Evolutionary conservation across 2,888 invertebrate species (phyloP).

Genomic region (Glaucopsyche alexis): DNA sequence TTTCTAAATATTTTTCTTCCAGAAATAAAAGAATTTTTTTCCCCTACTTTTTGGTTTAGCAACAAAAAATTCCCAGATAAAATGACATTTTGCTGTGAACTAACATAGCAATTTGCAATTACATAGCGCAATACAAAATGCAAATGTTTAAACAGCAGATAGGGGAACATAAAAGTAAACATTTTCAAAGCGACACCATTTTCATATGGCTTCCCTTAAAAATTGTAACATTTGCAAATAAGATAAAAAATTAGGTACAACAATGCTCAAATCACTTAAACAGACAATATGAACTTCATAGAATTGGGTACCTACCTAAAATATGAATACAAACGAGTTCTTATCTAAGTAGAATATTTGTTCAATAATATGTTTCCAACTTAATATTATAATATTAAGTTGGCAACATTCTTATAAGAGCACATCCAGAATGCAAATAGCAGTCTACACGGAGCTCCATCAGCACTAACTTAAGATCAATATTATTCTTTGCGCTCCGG

Average conservation of each 20-base stretch:
- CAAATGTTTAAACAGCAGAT: constrained; percentile 16
- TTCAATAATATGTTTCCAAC: background rate
- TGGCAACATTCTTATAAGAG: constrained; percentile 29
- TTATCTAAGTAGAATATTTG: background rate
- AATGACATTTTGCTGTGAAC: background rate
- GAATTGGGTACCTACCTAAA: background rate
- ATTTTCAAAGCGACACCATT: constrained; percentile 4
- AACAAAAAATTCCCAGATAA: background rate
- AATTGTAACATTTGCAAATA: background rate
- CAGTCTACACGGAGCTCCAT: constrained; percentile 28
- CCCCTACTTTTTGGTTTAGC: background rate
- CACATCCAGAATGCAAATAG: constrained; percentile 17
- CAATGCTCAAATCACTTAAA: background rate
- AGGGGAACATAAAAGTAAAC: constrained; percentile 12
- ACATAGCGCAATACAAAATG: constrained; percentile 13
- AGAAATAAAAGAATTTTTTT: background rate
- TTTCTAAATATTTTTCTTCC: background rate
- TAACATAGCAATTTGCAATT: constrained; percentile 20
- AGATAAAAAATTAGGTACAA: background rate
- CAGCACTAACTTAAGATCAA: constrained; percentile 34
- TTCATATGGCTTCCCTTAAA: background rate
- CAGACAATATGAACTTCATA: background rate
- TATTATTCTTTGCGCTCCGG: constrained; percentile 40
- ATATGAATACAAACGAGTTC: background rate
- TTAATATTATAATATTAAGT: background rate